phyloP scores from a whole-genome alignment of 2,797 vertebrate species.

The Syngnathus acus region DNA sequence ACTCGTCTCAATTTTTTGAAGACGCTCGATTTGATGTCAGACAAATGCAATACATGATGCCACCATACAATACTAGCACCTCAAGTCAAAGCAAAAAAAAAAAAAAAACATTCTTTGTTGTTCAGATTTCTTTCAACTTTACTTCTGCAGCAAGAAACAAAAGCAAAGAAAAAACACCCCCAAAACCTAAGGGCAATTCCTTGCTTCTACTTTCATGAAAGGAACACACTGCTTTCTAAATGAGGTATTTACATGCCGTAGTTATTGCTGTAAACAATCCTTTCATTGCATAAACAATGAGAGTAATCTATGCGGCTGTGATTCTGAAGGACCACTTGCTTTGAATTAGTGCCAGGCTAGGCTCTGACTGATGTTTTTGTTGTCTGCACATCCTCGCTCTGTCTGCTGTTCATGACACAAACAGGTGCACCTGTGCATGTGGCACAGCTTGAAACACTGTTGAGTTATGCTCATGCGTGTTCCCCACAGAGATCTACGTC shows the following conservation, averaged over 20 bases:
- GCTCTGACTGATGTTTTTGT: constrained; percentile 37
- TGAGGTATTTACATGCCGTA: constrained; percentile 62
- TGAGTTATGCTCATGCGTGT: constrained; percentile 20
- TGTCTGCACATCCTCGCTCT: constrained; percentile 9
- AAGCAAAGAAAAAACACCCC: not conserved
- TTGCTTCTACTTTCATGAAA: constrained; percentile 50
- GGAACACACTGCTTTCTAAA: constrained; percentile 30
- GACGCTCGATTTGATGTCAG: constrained; percentile 38
- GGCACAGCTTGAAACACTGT: constrained; percentile 26
- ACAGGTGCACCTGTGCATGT: constrained; percentile 41
- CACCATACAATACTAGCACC: too few species aligned
- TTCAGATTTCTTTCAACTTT: not conserved
- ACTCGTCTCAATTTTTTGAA: constrained; percentile 18
- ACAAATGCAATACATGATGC: constrained; percentile 17
- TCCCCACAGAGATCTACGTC: constrained; percentile 70
- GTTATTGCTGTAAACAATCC: constrained; percentile 56
- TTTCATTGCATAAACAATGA: constrained; percentile 43
- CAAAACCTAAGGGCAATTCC: not conserved
- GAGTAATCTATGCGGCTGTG: constrained; percentile 36
- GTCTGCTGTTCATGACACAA: constrained; percentile 45
- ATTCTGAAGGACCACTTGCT: constrained; percentile 25
- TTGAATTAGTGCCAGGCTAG: constrained; percentile 23
- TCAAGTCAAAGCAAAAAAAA: too few species aligned
- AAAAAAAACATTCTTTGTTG: not conserved
- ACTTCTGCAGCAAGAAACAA: not conserved